Conservation (phyloP, 2,113 vertebrate genomes). For the Hippocampus guttulatus region DNA sequence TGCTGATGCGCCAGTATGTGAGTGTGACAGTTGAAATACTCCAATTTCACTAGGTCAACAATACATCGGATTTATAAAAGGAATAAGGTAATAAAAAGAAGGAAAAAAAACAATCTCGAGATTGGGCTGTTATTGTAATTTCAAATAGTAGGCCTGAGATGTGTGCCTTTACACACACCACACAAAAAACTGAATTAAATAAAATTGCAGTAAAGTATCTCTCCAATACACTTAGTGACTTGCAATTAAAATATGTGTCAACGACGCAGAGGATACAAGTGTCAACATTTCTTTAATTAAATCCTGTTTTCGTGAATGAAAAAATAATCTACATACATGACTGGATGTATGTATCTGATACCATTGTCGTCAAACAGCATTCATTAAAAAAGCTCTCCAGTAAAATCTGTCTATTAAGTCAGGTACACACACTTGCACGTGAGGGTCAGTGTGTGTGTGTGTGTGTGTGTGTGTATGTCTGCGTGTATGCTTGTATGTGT, state of each 20-base stretch:
- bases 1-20: conserved; percentile 2
- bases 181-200: neutral
- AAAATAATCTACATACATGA: neutral
- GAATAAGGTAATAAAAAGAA: neutral
- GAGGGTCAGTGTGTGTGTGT: neutral
- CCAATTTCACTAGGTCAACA: conserved; percentile 1
- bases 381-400: neutral
- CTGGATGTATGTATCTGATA: neutral
- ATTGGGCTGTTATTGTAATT: neutral
- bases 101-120: neutral
- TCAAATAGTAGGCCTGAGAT: neutral
- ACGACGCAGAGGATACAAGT: neutral
- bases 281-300: neutral
- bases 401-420: conserved; percentile 14
- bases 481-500: conserved; percentile 1
- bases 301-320: neutral
- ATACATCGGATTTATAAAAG: neutral
- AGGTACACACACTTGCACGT: conserved; percentile 17
- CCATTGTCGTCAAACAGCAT: neutral
- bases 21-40: conserved; percentile 1
- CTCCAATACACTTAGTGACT: neutral
- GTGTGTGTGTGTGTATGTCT: neutral
- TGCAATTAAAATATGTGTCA: neutral
- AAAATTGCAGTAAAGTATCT: neutral
- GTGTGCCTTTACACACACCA: neutral